Evolutionary conservation across 2,888 invertebrate species (phyloP), one percentile per base, ranked within the genome.

Genomic region (Aphodius granarius): DNA sequence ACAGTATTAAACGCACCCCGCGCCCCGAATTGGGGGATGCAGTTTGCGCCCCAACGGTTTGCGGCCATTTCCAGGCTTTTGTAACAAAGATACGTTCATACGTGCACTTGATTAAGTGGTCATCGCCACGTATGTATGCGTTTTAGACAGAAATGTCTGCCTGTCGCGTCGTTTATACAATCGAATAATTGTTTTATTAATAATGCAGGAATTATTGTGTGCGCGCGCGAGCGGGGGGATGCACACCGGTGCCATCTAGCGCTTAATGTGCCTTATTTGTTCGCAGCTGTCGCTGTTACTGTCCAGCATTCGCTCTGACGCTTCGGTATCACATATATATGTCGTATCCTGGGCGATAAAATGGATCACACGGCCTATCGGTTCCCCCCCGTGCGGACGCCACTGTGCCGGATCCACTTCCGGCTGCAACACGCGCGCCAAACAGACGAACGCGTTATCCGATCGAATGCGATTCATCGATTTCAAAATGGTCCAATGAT

Each of bases 151-250:
- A 20, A 20, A 20, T 20, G 6, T 20, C 68, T 19, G 20, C 21
- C 68, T 20, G 19, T 20, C 20, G 68, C 68, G 18, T 20, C 20
- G 13, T 43, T 9, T 43, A 43, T 68, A 68, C 68, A 68, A 68
- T 68, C 68, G 68, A 68, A 68, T 68, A 68, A 68, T 68, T 68
- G 68, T 68, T 68, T 68, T 68, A 68, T 68, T 68, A 68, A 68
- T 68, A 68, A 68, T 68, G 68, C 68, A 68, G 22, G 68, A 68
- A 22, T 68, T 68, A 68, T 68, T 68, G 68, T 22, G 68, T 22
- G 22, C 65, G 18, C 18, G 65, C 65, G 65, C 18, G 18, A 19
- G 65, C 65, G 18, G 65, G 65, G 18, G 65, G 65, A 17, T 20
- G 68, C 68, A 22, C 13, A 6, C 43, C 43, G 13, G 43, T 13